A percentile compares a stretch with the other conserved stretches of the same genome.
Evolutionary conservation across 2,888 invertebrate genomes (phyloP).

Genomic region (Clivina fossor): DNA sequence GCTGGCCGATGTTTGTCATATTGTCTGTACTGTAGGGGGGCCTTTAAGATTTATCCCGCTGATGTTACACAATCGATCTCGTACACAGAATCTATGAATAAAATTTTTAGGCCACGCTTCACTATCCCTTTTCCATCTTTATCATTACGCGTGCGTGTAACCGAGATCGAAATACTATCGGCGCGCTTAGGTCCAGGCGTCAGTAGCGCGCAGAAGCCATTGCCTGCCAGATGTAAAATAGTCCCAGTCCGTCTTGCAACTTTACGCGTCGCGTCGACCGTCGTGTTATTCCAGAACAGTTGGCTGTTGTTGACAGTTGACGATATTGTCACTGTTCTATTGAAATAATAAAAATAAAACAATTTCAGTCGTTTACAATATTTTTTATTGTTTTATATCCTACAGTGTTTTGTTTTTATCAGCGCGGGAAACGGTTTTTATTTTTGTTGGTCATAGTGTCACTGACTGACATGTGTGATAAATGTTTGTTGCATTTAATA

Average conservation of each 20-base stretch:
- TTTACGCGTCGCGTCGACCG: no score
- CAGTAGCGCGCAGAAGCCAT: slow-evolving; percentile 18
- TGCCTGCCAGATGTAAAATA: slow-evolving; percentile 21
- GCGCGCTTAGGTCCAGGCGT: slow-evolving; percentile 21
- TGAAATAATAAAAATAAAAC: background rate
- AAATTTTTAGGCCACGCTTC: no score
- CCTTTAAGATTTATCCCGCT: no score
- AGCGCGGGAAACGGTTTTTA: no score
- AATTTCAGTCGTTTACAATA: background rate
- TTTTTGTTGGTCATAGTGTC: no score
- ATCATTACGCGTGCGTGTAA: background rate
- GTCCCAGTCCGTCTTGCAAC: slow-evolving; percentile 4
- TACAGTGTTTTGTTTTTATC: background rate
- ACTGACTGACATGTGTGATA: slow-evolving; percentile 16
- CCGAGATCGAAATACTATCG: slow-evolving; percentile 9
- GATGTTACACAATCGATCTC: no score
- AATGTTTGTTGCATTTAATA: background rate
- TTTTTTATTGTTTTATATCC: background rate
- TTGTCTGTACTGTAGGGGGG: no score
- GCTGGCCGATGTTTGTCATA: no score
- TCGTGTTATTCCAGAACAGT: slow-evolving; percentile 13
- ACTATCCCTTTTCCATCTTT: slow-evolving; percentile 19
- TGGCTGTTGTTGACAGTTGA: background rate
- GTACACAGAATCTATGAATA: no score
- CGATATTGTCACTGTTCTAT: background rate